Conservation (phyloP, 2,113 vertebrate species). For the Psophia crepitans region DNA sequence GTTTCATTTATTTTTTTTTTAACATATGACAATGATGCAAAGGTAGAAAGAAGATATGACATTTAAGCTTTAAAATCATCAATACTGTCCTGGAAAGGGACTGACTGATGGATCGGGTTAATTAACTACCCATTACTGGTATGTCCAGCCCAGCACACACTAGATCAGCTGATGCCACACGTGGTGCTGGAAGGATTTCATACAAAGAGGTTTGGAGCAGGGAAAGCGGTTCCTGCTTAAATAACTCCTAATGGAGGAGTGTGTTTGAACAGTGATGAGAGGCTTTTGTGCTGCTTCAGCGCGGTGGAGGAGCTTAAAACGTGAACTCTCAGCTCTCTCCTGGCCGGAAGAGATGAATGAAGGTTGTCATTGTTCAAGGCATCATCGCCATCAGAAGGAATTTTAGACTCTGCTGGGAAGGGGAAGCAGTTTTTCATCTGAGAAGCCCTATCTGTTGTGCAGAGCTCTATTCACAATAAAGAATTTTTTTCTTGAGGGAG, state of each 20-base stretch:
- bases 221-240: slow-evolving; percentile 6
- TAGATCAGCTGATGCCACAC: background rate
- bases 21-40: background rate
- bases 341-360: slow-evolving; percentile 50
- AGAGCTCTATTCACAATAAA: background rate
- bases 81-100: background rate
- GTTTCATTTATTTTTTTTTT: background rate
- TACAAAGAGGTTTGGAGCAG: background rate
- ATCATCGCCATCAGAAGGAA: slow-evolving; percentile 28
- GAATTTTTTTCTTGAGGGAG: background rate
- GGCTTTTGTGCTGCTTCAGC: slow-evolving; percentile 25
- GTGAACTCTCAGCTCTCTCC: slow-evolving; percentile 38
- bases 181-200: background rate
- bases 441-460: slow-evolving; percentile 22
- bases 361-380: slow-evolving; percentile 50
- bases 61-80: slow-evolving; percentile 1
- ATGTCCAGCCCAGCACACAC: background rate
- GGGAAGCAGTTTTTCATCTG: slow-evolving; percentile 47
- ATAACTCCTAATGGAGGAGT: slow-evolving; percentile 25
- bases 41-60: background rate
- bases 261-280: slow-evolving; percentile 33
- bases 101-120: background rate
- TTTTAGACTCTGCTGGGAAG: background rate
- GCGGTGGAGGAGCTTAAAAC: slow-evolving; percentile 6
- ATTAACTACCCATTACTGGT: background rate